phyloP scores from a whole-genome alignment of 2,113 vertebrate genomes.

The Amblyornis subalaris region DNA sequence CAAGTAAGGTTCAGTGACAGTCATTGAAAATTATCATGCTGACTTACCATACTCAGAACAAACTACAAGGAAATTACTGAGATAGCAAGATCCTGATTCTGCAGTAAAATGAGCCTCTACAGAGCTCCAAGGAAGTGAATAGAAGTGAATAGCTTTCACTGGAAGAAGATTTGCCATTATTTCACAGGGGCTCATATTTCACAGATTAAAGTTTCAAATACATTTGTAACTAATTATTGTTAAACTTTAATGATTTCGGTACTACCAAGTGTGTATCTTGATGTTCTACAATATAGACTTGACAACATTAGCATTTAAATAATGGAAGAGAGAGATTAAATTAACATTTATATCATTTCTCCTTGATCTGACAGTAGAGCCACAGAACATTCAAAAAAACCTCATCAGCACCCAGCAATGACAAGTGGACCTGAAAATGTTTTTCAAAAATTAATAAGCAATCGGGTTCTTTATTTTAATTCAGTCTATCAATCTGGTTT shows the following conservation, averaged over 20 bases:
- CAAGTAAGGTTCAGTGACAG: background rate
- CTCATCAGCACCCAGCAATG: background rate
- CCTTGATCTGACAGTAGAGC: background rate
- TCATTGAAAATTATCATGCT: background rate
- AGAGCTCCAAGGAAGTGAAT: background rate
- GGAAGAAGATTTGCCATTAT: background rate
- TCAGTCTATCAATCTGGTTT: fast-evolving
- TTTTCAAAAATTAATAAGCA: background rate
- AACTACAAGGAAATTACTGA: background rate
- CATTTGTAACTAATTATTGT: background rate
- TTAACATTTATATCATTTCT: background rate
- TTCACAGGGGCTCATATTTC: background rate
- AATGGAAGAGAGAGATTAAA: background rate
- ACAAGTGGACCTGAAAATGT: background rate
- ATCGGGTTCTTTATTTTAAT: background rate
- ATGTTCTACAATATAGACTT: background rate
- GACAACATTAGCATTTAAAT: background rate
- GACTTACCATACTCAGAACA: background rate
- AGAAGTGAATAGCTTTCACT: background rate
- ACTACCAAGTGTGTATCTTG: background rate
- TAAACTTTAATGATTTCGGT: background rate
- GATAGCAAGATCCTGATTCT: background rate
- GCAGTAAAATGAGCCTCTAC: background rate
- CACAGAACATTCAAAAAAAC: background rate
- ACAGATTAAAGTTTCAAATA: background rate